A percentile compares a stretch with the other conserved stretches of the same genome.
Conservation (phyloP, 2,797 vertebrate genomes). For the Pangasius krempfi region DNA sequence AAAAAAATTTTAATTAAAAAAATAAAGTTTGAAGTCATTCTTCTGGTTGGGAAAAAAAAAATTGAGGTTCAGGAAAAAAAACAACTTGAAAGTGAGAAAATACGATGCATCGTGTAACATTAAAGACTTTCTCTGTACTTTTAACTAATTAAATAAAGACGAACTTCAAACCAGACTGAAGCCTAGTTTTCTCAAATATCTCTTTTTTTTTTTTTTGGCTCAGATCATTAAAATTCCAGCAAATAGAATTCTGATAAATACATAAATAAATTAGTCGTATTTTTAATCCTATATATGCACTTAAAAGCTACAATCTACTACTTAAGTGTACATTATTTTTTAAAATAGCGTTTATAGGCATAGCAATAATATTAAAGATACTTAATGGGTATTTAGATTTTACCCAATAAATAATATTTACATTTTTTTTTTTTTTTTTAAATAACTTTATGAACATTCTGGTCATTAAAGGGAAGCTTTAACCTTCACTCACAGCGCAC, state of each 20-base stretch:
- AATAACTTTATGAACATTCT: neutral
- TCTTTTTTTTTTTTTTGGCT: neutral
- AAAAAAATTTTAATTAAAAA: too few relatives aligned
- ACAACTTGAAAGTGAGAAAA: too few relatives aligned
- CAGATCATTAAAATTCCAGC: neutral
- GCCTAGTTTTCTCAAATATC: neutral
- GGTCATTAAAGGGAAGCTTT: constrained; percentile 1
- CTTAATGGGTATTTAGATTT: neutral
- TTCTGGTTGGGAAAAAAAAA: constrained; percentile 48
- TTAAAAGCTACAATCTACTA: constrained; percentile 18
- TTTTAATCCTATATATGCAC: neutral
- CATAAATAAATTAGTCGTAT: neutral
- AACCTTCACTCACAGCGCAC: neutral
- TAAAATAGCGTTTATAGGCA: neutral
- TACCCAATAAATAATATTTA: constrained; percentile 12
- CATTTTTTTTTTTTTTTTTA: neutral
- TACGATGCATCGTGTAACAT: neutral
- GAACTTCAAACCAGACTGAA: neutral
- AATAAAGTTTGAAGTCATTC: constrained; percentile 41
- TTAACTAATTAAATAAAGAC: too few relatives aligned
- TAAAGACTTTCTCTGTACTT: too few relatives aligned
- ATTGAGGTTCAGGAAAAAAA: constrained; percentile 24
- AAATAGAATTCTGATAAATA: neutral
- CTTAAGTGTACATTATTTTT: constrained; percentile 5
- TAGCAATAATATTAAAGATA: neutral